Conservation (phyloP, 2,113 vertebrate genomes). For the Prolemur simus region DNA sequence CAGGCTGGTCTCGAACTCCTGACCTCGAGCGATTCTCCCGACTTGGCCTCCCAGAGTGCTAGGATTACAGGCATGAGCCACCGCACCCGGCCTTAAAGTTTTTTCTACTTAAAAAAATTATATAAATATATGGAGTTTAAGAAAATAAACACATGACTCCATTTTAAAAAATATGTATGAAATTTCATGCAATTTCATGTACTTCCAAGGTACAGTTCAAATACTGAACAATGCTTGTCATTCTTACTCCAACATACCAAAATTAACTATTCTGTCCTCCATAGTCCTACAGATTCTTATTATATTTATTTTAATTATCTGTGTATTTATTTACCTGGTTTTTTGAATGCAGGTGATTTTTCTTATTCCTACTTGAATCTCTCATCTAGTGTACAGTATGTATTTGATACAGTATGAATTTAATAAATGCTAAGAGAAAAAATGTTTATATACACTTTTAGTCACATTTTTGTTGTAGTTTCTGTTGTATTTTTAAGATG, state of each 20-base stretch:
- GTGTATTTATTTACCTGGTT: neutral
- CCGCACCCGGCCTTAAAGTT: neutral
- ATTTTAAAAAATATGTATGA: neutral
- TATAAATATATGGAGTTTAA: neutral
- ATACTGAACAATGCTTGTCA: neutral
- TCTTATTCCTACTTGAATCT: neutral
- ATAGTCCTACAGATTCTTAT: neutral
- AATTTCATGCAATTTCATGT: neutral
- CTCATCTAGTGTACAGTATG: neutral
- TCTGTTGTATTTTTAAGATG: neutral
- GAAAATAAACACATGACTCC: neutral
- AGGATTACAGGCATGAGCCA: too few species aligned
- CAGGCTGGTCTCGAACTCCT: too few species aligned
- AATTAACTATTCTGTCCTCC: neutral
- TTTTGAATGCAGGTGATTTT: constrained; percentile 23
- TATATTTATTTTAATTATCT: constrained; percentile 7
- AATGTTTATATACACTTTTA: neutral
- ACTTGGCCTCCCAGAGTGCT: too few species aligned
- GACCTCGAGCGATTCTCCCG: too few species aligned
- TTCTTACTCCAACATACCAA: neutral
- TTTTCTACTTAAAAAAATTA: neutral
- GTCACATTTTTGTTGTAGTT: neutral
- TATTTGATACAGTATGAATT: neutral
- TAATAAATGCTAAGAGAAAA: neutral
- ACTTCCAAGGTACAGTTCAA: neutral